Evolutionary conservation across 1,140 invertebrate species (phyloP), one percentile per base, ranked within the genome.

Genomic region (Bombus breviceps): DNA sequence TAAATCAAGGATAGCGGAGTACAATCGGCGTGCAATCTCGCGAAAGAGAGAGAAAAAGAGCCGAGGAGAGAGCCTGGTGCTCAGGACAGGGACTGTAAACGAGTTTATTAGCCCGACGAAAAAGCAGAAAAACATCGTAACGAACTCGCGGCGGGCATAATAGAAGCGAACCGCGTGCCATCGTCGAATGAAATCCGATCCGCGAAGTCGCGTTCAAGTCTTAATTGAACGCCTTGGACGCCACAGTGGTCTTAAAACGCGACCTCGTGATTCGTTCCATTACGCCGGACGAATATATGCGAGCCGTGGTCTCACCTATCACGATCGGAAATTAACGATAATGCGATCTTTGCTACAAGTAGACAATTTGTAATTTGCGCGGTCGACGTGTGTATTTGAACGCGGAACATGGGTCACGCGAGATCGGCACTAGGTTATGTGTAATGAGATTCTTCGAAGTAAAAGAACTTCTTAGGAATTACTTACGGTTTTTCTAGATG

Each of bases 1-100:
- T 90, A 90, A 90, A 90, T 90, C 89, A 90, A 88, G 79, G 87
- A 90, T 87, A 88, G 79, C 82, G 59, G 83, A 85, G 88, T 76
- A 88, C 83, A 72, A 87, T 87, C 81, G 85, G 39, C 57, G 78
- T 64, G 72, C 87, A 90, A 90, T 89, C 87, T 90, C 83, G 89
- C 82, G 66, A 15, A 43, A 75, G 62, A 22, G 57, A 73, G 72
- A 43, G n/a, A 53, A 3, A 10, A 18, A 47, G 18, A 47, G 41
- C 32, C n/a, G 47, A 41, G n/a, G 39, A 22, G 39, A 39, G 66
- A 39, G 66, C 18, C 47, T 22, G 18, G 47, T 53, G 18, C 47
- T 22, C 47, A 12, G 34, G 43, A 18, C 3, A 15, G 37, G 41
- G 66, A 77, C 78, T 72, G 87, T 74, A 69, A 77, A 89, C 84